A percentile compares a stretch with the other conserved stretches of the same genome.
Conservation (phyloP, 2,888 invertebrate species). For the Bembecia ichneumoniformis region DNA sequence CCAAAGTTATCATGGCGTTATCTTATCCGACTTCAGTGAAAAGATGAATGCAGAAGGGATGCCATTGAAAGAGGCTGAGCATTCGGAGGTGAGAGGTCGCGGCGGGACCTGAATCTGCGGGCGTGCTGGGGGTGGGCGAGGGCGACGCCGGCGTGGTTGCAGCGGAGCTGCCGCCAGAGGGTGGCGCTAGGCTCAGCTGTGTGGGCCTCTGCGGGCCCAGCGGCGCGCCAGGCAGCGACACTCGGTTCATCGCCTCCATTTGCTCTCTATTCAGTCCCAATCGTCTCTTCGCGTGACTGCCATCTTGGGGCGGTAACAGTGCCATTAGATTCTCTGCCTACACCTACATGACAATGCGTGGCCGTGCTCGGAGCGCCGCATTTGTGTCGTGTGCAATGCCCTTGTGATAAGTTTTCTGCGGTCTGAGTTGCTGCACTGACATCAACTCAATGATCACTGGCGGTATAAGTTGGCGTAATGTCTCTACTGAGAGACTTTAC, state of each 20-base stretch:
- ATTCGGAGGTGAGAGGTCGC: slow-evolving; percentile 21
- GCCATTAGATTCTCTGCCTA: slow-evolving; percentile 38
- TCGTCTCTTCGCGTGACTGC: slow-evolving; percentile 73
- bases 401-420: neutral
- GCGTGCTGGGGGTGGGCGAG: slow-evolving; percentile 70
- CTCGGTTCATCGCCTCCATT: slow-evolving; percentile 69
- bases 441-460: too few relatives aligned
- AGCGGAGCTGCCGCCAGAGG: slow-evolving; percentile 29
- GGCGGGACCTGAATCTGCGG: slow-evolving; percentile 67
- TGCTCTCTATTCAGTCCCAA: slow-evolving; percentile 72
- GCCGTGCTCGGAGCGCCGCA: slow-evolving; percentile 37
- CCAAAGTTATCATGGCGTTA: neutral
- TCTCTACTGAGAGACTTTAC: too few relatives aligned
- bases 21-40: neutral
- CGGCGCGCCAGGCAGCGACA: slow-evolving; percentile 49
- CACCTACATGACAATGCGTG: neutral
- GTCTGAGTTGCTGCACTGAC: neutral
- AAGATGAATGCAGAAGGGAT: slow-evolving; percentile 3
- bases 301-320: slow-evolving; percentile 67
- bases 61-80: slow-evolving; percentile 11
- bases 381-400: slow-evolving; percentile 4
- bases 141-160: slow-evolving; percentile 44
- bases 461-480: too few relatives aligned
- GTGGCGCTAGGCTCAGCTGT: slow-evolving; percentile 58
- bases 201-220: slow-evolving; percentile 48